phyloP scores from a whole-genome alignment of 2,888 invertebrate genomes.

The Lycia hirtaria region DNA sequence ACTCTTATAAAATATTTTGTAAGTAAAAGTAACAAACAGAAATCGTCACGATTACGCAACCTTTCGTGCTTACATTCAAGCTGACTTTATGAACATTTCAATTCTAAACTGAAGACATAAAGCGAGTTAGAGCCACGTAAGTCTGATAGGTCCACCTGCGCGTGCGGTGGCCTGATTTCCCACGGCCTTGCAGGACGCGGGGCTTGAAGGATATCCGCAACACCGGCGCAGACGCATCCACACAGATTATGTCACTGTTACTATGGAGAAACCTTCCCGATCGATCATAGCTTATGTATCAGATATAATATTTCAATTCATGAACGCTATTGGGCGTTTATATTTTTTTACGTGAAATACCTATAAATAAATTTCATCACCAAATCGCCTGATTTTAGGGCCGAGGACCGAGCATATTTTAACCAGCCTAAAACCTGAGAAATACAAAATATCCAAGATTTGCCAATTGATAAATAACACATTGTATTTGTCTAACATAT shows the following conservation, averaged over 20 bases:
- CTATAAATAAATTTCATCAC: too few species aligned
- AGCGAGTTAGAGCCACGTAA: constrained; percentile 28
- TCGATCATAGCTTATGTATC: constrained; percentile 14
- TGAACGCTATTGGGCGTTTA: too few species aligned
- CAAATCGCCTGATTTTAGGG: too few species aligned
- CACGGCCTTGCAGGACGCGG: constrained; percentile 51
- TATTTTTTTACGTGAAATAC: too few species aligned
- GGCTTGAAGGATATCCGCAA: constrained; percentile 55
- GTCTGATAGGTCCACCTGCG: constrained; percentile 22
- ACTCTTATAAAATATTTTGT: too few species aligned
- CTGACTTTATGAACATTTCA: constrained; percentile 3
- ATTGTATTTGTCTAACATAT: too few species aligned
- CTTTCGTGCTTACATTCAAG: constrained; percentile 6
- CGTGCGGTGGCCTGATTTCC: constrained; percentile 33
- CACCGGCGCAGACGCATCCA: constrained; percentile 31
- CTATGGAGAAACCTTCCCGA: constrained; percentile 25
- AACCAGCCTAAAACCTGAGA: too few species aligned
- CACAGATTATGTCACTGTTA: constrained; percentile 19
- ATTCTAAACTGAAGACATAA: constrained; percentile 3
- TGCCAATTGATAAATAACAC: too few species aligned
- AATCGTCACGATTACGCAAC: constrained; percentile 10
- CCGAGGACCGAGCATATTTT: too few species aligned
- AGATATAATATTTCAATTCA: constrained; percentile 6
- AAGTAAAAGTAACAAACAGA: constrained; percentile 1
- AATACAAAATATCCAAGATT: too few species aligned